Percentiles rank a stretch among this genome's conserved stretches.
phyloP scores from a whole-genome alignment of 2,888 invertebrate genomes.

The Hemicrepidius hirtus region DNA sequence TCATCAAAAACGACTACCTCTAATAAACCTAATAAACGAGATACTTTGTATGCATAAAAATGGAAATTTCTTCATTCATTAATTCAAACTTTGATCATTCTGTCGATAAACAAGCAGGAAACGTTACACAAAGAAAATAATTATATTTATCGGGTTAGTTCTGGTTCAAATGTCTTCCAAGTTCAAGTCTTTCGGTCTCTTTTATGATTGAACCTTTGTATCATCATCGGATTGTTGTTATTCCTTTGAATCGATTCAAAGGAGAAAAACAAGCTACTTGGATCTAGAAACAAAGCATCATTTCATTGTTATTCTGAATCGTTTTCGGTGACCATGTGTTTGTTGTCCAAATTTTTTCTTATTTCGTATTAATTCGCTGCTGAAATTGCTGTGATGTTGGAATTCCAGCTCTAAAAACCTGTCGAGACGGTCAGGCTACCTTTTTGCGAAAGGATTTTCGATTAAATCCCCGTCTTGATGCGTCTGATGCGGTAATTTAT shows the following conservation, averaged over 20 bases:
- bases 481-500: conserved; percentile 16
- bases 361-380: conserved; percentile 58
- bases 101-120: conserved; percentile 12
- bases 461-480: conserved; percentile 28
- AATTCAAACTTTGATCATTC: conserved; percentile 6
- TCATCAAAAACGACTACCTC: not conserved
- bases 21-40: not conserved
- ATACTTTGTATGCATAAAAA: conserved; percentile 1
- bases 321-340: conserved; percentile 34
- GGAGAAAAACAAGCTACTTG: not conserved
- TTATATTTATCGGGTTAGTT: not conserved
- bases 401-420: conserved; percentile 59
- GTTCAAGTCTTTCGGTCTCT: conserved; percentile 19
- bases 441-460: conserved; percentile 26
- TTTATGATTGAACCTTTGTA: conserved; percentile 3
- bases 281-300: conserved; percentile 45
- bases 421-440: conserved; percentile 59
- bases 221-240: not conserved
- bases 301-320: conserved; percentile 51
- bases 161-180: conserved; percentile 9
- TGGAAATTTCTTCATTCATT: conserved; percentile 24
- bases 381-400: conserved; percentile 35
- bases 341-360: conserved; percentile 36
- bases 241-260: not conserved
- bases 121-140: conserved; percentile 1